phyloP scores from a whole-genome alignment of 2,113 vertebrate genomes.

The Sceloporus undulatus region DNA sequence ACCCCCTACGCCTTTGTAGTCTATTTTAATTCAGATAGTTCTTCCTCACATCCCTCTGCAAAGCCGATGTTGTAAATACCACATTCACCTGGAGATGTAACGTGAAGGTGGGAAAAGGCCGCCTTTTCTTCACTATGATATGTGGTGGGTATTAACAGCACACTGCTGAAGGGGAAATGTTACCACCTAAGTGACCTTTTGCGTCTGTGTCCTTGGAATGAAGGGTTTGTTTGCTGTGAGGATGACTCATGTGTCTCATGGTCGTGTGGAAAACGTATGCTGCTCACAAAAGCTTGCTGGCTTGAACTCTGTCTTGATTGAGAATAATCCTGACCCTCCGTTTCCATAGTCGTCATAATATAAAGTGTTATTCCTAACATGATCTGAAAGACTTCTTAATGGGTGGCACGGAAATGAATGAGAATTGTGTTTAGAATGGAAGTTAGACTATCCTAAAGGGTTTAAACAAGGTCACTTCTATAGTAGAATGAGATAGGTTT shows the following conservation, averaged over 20 bases:
- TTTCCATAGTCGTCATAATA: neutral
- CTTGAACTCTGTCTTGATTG: neutral
- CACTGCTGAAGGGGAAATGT: neutral
- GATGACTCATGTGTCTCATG: neutral
- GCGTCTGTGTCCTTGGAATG: neutral
- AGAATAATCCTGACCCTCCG: neutral
- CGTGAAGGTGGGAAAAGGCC: neutral
- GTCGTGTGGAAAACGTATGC: neutral
- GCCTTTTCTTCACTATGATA: neutral
- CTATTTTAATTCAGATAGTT: neutral
- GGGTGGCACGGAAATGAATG: too few relatives aligned
- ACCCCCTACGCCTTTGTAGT: neutral
- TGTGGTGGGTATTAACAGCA: neutral
- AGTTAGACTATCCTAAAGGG: neutral
- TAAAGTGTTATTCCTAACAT: neutral
- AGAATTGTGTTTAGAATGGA: neutral
- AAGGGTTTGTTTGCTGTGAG: neutral
- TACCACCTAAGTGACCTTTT: slow-evolving; percentile 10
- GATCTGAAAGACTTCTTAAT: neutral
- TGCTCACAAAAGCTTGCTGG: neutral
- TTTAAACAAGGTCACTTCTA: neutral
- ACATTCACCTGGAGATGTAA: neutral
- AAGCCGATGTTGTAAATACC: neutral
- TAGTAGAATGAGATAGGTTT: neutral
- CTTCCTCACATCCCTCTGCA: neutral